These are phyloP conservation scores for Metopia argyrocephala DNA, from an alignment of 2,888 invertebrate genomes.

Conservation along the genomic window DNA sequence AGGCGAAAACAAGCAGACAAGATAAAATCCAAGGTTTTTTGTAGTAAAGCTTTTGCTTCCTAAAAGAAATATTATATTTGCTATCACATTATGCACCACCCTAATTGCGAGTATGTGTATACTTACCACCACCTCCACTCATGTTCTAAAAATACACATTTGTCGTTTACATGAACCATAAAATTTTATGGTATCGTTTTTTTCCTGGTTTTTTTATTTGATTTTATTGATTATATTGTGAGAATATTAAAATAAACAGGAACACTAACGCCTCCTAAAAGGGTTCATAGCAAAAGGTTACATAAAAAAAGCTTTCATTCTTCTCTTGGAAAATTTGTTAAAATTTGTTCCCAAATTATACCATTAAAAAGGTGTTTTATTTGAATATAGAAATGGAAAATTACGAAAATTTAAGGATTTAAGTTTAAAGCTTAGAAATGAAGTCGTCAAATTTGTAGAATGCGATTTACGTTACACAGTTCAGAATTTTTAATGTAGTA, in stretches of 20 bases:
- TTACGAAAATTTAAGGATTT: too few relatives aligned
- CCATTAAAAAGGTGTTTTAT: too few relatives aligned
- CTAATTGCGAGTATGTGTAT: conserved; percentile 4
- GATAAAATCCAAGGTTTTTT: not conserved
- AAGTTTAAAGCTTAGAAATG: too few relatives aligned
- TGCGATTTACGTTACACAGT: too few relatives aligned
- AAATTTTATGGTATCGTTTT: conserved; percentile 65
- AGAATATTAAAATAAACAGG: conserved; percentile 27
- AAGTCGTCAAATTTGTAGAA: too few relatives aligned
- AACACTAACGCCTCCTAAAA: conserved; percentile 1
- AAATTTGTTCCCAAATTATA: not conserved
- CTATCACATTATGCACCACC: not conserved
- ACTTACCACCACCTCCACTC: not conserved
- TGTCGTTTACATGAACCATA: conserved; percentile 66
- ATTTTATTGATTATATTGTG: conserved; percentile 66
- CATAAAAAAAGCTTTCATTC: conserved; percentile 1
- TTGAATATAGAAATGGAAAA: too few relatives aligned
- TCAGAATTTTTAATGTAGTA: too few relatives aligned
- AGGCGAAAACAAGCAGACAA: not conserved
- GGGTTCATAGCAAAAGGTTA: not conserved
- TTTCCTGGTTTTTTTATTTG: conserved; percentile 13
- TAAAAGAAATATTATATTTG: not conserved
- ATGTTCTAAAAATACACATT: conserved; percentile 15
- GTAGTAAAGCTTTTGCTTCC: not conserved
- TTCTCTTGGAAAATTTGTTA: not conserved